phyloP scores from a whole-genome alignment of 2,113 vertebrate species.

The Pteruthius melanotis region DNA sequence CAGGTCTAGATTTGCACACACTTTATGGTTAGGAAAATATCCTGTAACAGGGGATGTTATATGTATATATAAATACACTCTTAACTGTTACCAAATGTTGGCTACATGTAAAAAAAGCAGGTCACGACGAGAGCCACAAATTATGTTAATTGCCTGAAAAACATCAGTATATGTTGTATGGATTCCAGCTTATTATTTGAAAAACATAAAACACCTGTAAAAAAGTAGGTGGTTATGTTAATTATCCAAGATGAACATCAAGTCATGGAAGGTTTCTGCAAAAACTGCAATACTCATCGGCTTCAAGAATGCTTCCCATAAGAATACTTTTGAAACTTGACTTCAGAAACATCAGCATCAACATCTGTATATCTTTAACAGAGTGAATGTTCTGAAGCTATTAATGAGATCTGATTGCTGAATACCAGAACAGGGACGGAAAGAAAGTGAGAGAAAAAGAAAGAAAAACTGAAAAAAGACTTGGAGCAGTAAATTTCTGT shows the following conservation, averaged over 20 bases:
- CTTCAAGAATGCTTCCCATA: neutral
- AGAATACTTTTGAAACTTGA: neutral
- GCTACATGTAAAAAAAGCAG: neutral
- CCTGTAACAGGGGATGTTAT: neutral
- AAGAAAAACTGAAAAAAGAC: neutral
- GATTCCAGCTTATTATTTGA: neutral
- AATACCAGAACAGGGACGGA: neutral
- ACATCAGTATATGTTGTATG: neutral
- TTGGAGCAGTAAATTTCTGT: neutral
- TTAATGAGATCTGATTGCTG: neutral
- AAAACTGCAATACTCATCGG: neutral
- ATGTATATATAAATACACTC: neutral
- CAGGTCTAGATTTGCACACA: neutral
- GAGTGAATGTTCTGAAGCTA: neutral
- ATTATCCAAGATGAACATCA: neutral
- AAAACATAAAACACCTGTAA: neutral
- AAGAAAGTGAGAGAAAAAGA: neutral
- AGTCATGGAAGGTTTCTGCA: neutral
- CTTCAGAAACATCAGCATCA: neutral
- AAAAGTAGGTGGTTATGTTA: neutral
- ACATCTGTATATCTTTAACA: neutral
- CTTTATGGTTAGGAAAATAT: neutral
- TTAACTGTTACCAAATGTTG: slow-evolving; percentile 32
- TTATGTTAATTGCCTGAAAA: neutral
- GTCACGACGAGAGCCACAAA: neutral